These are phyloP conservation scores for Apodemia mormo DNA, from an alignment of 2,888 invertebrate species.

Conservation along the genomic window DNA sequence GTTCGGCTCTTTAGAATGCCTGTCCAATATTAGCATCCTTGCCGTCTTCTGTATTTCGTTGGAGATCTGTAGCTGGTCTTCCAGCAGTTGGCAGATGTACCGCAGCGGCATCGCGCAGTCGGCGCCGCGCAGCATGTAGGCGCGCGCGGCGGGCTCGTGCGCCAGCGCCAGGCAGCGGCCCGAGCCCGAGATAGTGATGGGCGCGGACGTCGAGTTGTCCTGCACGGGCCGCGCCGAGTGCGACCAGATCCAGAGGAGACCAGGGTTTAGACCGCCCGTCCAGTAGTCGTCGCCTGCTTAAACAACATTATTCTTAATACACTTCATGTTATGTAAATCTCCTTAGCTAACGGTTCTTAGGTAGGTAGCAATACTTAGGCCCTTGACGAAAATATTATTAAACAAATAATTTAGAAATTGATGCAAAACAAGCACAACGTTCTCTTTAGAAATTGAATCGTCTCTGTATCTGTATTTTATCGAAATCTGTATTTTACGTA, in stretches of 20 bases:
- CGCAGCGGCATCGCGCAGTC: constrained; percentile 86
- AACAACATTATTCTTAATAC: too few species aligned
- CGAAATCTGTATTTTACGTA: too few species aligned
- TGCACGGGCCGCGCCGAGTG: constrained; percentile 89
- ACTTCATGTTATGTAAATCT: too few species aligned
- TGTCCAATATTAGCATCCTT: constrained; percentile 37
- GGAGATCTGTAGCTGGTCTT: constrained; percentile 77
- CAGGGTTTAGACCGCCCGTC: too few species aligned
- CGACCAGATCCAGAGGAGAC: constrained; percentile 72
- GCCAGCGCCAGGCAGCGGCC: constrained; percentile 88
- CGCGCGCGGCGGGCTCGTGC: constrained; percentile 82
- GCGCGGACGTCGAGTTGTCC: constrained; percentile 57
- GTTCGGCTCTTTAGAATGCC: neutral
- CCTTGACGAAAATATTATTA: too few species aligned
- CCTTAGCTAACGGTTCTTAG: too few species aligned
- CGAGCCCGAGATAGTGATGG: constrained; percentile 71
- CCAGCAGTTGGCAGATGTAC: constrained; percentile 87
- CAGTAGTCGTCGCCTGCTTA: too few species aligned
- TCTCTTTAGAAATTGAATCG: too few species aligned
- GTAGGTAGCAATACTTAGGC: too few species aligned
- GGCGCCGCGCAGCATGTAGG: constrained; percentile 86
- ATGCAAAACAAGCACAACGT: too few species aligned
- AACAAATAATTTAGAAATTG: too few species aligned
- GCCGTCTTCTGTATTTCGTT: constrained; percentile 83
- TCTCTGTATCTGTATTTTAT: too few species aligned